Conservation (phyloP, 2,888 invertebrate genomes). For the Stegophylla sp. region DNA sequence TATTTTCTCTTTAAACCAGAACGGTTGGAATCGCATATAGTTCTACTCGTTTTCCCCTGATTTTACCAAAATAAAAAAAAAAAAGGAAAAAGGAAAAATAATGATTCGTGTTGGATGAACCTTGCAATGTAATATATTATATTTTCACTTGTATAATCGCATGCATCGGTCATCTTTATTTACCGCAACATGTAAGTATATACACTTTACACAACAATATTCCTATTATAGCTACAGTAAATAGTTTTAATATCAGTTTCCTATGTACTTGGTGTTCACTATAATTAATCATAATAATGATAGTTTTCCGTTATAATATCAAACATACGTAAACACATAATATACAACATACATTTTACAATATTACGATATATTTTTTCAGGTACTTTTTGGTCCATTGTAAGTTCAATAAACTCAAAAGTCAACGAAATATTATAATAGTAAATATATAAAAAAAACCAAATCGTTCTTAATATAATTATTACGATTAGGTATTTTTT, state of each 20-base stretch:
- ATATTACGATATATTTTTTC: not conserved
- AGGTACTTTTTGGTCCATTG: not conserved
- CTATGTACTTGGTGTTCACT: not conserved
- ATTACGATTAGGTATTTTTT: conserved; percentile 38
- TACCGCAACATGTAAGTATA: not conserved
- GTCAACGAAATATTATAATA: too few relatives aligned
- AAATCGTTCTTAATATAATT: conserved; percentile 41
- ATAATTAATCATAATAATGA: conserved; percentile 25
- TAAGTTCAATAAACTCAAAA: conserved; percentile 10
- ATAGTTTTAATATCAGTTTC: conserved; percentile 30
- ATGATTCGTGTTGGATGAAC: not conserved
- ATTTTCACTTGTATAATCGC: conserved; percentile 31
- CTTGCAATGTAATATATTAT: conserved; percentile 10
- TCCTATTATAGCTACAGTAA: not conserved
- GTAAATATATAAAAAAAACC: conserved; percentile 2
- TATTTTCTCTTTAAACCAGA: conserved; percentile 55
- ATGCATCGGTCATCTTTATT: not conserved
- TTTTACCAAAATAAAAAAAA: not conserved
- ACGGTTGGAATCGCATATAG: conserved; percentile 3
- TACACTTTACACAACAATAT: not conserved
- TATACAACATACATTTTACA: not conserved
- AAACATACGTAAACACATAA: not conserved
- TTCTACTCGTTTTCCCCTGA: conserved; percentile 40
- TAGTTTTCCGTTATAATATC: conserved; percentile 33
- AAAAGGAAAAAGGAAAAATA: conserved; percentile 1